Percentiles rank a stretch among this genome's conserved stretches.
Evolutionary conservation across 2,888 invertebrate genomes (phyloP).

Genomic region (Pammene fasciana): DNA sequence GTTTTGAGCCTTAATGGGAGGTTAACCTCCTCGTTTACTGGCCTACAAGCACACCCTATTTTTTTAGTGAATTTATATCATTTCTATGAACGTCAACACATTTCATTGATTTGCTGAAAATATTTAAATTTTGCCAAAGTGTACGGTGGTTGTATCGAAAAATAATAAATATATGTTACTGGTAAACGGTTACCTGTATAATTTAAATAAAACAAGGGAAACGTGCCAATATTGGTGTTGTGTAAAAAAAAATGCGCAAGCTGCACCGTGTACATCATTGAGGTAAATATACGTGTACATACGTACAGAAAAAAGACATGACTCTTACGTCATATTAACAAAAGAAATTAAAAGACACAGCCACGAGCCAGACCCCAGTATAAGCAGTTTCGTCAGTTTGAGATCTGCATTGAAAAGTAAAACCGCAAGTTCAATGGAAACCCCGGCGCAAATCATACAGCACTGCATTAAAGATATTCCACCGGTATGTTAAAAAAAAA

Average conservation of each 20-base stretch:
- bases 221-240: not conserved
- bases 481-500: too few relatives aligned
- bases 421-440: not conserved
- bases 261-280: too few relatives aligned
- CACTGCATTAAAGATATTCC: not conserved
- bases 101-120: too few relatives aligned
- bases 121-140: too few relatives aligned
- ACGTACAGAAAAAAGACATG: not conserved
- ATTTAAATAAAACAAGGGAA: slow-evolving; percentile 4
- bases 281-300: too few relatives aligned
- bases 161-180: slow-evolving; percentile 8
- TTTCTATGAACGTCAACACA: too few relatives aligned
- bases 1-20: too few relatives aligned
- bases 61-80: too few relatives aligned
- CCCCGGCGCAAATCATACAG: slow-evolving; percentile 8
- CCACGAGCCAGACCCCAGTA: not conserved
- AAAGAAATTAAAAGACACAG: not conserved
- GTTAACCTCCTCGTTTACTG: too few relatives aligned
- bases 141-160: not conserved
- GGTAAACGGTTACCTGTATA: not conserved
- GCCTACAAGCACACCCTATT: too few relatives aligned
- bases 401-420: slow-evolving; percentile 7
- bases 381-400: not conserved
- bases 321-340: not conserved
- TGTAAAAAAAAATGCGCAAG: not conserved